Conservation (phyloP, 2,113 vertebrate genomes). For the Physeter macrocephalus region DNA sequence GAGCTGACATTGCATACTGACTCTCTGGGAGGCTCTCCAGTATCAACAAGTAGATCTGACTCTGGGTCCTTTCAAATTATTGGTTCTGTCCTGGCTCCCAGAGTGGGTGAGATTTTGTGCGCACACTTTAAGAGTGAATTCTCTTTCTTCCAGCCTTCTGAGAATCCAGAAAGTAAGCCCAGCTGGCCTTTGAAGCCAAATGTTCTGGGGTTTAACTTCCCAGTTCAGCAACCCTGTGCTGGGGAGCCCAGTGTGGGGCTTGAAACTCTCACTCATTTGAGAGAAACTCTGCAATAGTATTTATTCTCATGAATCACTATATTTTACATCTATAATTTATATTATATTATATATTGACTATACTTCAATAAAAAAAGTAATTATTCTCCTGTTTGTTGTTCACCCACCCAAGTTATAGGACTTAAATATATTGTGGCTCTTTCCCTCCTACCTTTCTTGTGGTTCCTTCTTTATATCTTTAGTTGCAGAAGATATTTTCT, state of each 20-base stretch:
- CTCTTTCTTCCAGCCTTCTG: not conserved
- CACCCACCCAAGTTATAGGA: not conserved
- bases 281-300: not conserved
- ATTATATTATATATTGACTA: not conserved
- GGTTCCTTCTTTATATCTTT: too few relatives aligned
- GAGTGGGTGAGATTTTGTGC: not conserved
- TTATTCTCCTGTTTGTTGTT: not conserved
- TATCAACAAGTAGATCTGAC: not conserved
- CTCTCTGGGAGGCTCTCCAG: not conserved
- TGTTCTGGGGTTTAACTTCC: not conserved
- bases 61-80: not conserved
- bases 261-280: not conserved
- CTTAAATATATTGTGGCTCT: not conserved
- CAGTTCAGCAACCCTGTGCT: not conserved
- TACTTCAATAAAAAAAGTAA: not conserved
- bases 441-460: too few relatives aligned
- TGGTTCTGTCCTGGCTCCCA: not conserved
- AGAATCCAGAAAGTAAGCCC: not conserved
- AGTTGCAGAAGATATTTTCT: too few relatives aligned
- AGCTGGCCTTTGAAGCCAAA: not conserved
- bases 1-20: not conserved
- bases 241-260: not conserved
- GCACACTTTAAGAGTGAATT: not conserved
- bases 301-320: not conserved
- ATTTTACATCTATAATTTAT: not conserved